Evolutionary conservation across 2,113 vertebrate species (phyloP), one percentile per base, ranked within the genome.

Genomic region (Notiomystis cincta): DNA sequence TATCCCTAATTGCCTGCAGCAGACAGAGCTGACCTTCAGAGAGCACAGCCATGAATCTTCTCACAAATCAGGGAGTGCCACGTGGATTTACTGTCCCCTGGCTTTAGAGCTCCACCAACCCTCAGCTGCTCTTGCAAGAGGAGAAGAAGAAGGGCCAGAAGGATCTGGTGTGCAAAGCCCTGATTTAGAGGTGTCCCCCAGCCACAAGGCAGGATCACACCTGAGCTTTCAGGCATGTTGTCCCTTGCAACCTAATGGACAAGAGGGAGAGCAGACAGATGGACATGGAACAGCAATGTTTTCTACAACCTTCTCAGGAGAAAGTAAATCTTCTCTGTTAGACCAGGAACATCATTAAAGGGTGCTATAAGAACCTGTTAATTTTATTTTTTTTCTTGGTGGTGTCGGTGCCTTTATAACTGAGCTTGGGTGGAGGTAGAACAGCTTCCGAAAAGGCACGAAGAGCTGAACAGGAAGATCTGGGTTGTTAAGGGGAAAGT

Each of bases 1-100:
- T 96, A 94, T 94, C 93, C 78, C 91, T 96, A 97, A 98, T 96
- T 97, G 95, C 94, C 79, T 92, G 94, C 91, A 95, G 73, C 51
- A 90, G 93, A 80, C 2, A 17, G 77, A 83, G 84, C 50, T 96
- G 96, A 97, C 96, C 96, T 96, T 97, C 96, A 93, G 86, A 82
- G 91, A 94, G 20, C 78, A 94, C 91, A 86, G 77, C 67, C 88
- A 93, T 97, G 95, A 95, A 96, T 97, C 92, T 96, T 96, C 94
- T 42, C 75, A 89, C 87, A 53, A 85, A 3, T 30, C 82, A 54
- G 47, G 27, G 62, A 77, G 31, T 31, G 70, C 76, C 69, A 58
- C 7, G 45, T 71, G 94, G 79, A 91, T 97, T 93, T 96, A 89
- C 94, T 82, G 79, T 50, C 94, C 18, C 20, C 87, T 92, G 83